Evolutionary conservation across 2,797 vertebrate species (phyloP).

Genomic region (Sebastes cheni): DNA sequence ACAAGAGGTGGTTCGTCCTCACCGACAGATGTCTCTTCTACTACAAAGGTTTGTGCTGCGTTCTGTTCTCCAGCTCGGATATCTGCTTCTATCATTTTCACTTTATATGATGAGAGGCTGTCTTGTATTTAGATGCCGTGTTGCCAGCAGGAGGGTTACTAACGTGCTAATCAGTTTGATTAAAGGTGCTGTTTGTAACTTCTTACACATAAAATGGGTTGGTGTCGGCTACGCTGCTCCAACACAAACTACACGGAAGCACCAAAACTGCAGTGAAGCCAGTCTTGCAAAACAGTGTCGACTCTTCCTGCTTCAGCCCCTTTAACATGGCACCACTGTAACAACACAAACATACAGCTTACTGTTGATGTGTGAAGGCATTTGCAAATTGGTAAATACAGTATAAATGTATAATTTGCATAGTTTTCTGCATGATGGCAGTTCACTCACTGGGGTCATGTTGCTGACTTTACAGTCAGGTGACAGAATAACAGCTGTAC

Average conservation of each 20-base stretch:
- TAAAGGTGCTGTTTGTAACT: too few species aligned
- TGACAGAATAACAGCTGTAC: not conserved
- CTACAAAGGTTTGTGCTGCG: slow-evolving; percentile 88
- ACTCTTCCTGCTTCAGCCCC: too few species aligned
- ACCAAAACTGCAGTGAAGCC: too few species aligned
- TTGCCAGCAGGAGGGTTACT: not conserved
- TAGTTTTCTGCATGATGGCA: not conserved
- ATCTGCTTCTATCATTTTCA: not conserved
- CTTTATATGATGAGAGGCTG: not conserved
- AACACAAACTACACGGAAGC: too few species aligned
- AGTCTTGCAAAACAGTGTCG: too few species aligned
- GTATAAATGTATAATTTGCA: not conserved
- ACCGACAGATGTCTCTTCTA: slow-evolving; percentile 95
- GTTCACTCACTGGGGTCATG: not conserved
- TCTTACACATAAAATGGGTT: too few species aligned
- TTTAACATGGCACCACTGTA: too few species aligned
- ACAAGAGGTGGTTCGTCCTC: slow-evolving; percentile 96
- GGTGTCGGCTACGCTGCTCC: too few species aligned
- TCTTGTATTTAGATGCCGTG: not conserved
- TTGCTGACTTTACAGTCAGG: not conserved
- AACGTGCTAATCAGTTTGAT: not conserved
- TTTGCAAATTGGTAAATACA: not conserved
- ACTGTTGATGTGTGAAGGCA: not conserved
- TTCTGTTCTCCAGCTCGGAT: not conserved
- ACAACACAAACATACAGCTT: not conserved